These are phyloP conservation scores for Sphaerophoria rueppellii DNA, from an alignment of 2,888 invertebrate genomes.

Conservation along the genomic window DNA sequence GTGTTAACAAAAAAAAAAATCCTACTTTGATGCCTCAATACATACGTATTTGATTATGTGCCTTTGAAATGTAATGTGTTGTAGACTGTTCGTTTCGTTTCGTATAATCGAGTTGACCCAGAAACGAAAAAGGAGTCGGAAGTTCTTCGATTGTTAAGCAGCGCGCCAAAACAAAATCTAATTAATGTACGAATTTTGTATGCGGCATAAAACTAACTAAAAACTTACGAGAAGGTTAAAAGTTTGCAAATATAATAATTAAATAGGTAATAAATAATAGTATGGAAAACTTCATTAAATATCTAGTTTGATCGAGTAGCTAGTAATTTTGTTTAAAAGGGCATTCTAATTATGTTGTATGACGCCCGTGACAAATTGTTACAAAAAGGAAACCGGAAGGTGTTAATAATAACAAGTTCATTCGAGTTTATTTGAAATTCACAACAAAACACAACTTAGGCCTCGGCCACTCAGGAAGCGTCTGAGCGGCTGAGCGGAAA, in stretches of 20 bases:
- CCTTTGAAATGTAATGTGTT: slow-evolving; percentile 42
- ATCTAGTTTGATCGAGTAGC: neutral
- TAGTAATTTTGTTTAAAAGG: neutral
- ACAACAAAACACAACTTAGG: neutral
- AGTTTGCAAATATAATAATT: slow-evolving; percentile 5
- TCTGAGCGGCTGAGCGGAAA: no score
- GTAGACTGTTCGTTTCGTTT: neutral
- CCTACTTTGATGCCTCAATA: slow-evolving; percentile 1
- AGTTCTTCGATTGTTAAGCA: slow-evolving; percentile 61
- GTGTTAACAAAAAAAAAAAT: slow-evolving; percentile 28
- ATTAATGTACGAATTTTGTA: slow-evolving; percentile 65
- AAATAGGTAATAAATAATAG: neutral
- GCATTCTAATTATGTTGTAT: neutral
- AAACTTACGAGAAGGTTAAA: neutral
- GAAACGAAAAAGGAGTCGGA: slow-evolving; percentile 67
- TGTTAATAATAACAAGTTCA: neutral
- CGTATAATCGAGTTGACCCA: slow-evolving; percentile 71
- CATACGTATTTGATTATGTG: slow-evolving; percentile 51
- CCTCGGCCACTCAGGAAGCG: no score
- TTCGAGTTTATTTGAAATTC: neutral
- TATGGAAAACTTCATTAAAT: slow-evolving; percentile 16
- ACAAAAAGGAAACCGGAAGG: slow-evolving; percentile 26
- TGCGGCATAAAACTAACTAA: slow-evolving; percentile 40
- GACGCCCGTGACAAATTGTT: slow-evolving; percentile 30
- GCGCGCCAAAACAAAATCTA: slow-evolving; percentile 68